Percentiles rank a stretch among this genome's conserved stretches.
These are phyloP conservation scores for Drosophila nasuta DNA, from an alignment of 1,140 invertebrate species.

Conservation along the genomic window DNA sequence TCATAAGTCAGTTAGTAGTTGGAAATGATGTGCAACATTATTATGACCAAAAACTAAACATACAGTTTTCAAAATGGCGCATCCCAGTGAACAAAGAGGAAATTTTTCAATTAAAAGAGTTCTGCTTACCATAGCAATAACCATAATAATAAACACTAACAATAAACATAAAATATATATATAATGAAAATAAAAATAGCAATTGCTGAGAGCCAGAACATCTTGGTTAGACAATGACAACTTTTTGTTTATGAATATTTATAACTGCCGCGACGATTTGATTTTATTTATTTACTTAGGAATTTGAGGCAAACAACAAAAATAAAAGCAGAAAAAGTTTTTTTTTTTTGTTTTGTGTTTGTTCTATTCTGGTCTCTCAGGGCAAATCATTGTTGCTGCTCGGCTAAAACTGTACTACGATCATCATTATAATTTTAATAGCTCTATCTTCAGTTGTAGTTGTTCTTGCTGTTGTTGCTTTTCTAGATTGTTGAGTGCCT, in stretches of 20 bases:
- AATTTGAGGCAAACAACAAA: slow-evolving; percentile 60
- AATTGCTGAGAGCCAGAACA: slow-evolving; percentile 51
- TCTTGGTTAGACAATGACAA: slow-evolving; percentile 65
- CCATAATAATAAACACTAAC: slow-evolving; percentile 9
- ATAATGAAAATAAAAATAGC: not conserved
- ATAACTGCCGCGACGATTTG: slow-evolving; percentile 38
- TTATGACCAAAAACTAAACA: slow-evolving; percentile 11
- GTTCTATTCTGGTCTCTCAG: slow-evolving; percentile 8
- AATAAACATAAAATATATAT: slow-evolving; percentile 10
- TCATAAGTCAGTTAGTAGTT: slow-evolving; percentile 40
- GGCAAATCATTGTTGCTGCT: slow-evolving; percentile 4
- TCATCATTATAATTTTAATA: slow-evolving; percentile 65
- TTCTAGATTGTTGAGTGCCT: slow-evolving; percentile 57
- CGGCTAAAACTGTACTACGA: slow-evolving; percentile 60
- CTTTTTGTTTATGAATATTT: slow-evolving; percentile 75
- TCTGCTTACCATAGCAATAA: not conserved
- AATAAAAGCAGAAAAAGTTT: too few relatives aligned
- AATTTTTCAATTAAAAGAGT: not conserved
- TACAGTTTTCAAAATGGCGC: slow-evolving; percentile 31
- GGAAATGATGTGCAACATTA: slow-evolving; percentile 45
- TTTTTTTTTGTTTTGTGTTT: slow-evolving; percentile 41
- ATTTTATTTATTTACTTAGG: slow-evolving; percentile 74
- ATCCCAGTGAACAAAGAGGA: slow-evolving; percentile 6
- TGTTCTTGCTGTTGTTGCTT: slow-evolving; percentile 7
- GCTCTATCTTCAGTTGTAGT: slow-evolving; percentile 47